phyloP scores from a whole-genome alignment of 2,888 invertebrate genomes.

The Caenorhabditis sp. region DNA sequence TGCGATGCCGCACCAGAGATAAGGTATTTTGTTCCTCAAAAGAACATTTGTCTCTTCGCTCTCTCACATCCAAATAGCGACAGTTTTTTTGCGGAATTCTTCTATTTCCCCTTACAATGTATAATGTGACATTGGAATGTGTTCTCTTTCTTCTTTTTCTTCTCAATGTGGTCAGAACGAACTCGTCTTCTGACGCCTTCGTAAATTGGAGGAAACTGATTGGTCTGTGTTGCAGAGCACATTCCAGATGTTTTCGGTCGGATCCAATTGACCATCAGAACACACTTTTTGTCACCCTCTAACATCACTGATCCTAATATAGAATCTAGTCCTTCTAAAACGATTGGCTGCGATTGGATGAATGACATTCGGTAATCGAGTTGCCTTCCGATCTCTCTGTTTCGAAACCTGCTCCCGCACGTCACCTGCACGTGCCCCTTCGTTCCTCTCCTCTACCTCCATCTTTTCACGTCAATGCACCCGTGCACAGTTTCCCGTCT shows the following conservation, averaged over 20 bases:
- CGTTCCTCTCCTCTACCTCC: neutral
- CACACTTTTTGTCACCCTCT: neutral
- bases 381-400: neutral
- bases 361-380: slow-evolving; percentile 8
- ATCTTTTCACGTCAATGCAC: slow-evolving; percentile 23
- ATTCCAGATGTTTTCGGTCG: neutral
- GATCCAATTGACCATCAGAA: neutral
- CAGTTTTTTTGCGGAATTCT: slow-evolving; percentile 21
- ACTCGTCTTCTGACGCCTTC: slow-evolving; percentile 4
- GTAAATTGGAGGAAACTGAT: slow-evolving; percentile 24
- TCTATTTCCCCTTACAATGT: neutral
- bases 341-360: no score
- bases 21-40: slow-evolving; percentile 18
- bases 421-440: slow-evolving; percentile 5
- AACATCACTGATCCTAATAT: no score
- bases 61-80: neutral
- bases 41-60: neutral
- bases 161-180: no score
- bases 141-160: neutral
- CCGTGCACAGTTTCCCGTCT: slow-evolving; percentile 12
- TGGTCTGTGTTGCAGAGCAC: slow-evolving; percentile 6
- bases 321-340: neutral
- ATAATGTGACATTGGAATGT: slow-evolving; percentile 34
- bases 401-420: slow-evolving; percentile 7
- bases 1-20: slow-evolving; percentile 18